Evolutionary conservation across 2,888 invertebrate species (phyloP).

Genomic region (Apamea monoglypha): DNA sequence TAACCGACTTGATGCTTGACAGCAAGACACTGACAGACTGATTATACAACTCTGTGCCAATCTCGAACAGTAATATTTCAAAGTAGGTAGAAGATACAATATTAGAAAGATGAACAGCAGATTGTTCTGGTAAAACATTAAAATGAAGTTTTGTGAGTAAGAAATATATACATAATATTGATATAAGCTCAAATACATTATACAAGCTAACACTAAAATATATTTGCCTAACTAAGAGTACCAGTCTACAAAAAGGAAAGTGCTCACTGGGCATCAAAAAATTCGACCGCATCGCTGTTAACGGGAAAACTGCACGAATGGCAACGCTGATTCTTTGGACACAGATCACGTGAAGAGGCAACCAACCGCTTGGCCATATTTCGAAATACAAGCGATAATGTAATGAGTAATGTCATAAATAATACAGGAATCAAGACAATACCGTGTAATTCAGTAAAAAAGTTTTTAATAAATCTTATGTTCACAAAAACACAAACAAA

Average conservation of each 20-base stretch:
- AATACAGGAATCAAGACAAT: neutral
- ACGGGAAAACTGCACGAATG: neutral
- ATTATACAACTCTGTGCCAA: neutral
- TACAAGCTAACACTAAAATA: neutral
- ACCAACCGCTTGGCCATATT: neutral
- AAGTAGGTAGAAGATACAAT: neutral
- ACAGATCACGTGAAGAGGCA: too few species aligned
- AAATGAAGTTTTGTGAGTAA: neutral
- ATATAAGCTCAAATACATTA: neutral
- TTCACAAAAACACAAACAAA: slow-evolving; percentile 14
- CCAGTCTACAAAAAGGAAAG: neutral
- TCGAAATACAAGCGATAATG: neutral
- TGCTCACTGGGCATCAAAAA: neutral
- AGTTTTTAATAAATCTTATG: slow-evolving; percentile 25
- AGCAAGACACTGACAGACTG: neutral
- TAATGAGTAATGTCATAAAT: neutral
- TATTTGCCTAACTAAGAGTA: neutral
- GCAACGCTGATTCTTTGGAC: neutral
- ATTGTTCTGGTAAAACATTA: neutral
- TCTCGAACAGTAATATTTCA: neutral
- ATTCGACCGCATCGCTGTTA: neutral
- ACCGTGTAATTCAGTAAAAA: neutral
- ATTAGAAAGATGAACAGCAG: neutral
- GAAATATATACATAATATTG: neutral
- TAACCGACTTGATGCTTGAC: neutral